Evolutionary conservation across 2,888 invertebrate genomes (phyloP).

Genomic region (Branchellion lobata): DNA sequence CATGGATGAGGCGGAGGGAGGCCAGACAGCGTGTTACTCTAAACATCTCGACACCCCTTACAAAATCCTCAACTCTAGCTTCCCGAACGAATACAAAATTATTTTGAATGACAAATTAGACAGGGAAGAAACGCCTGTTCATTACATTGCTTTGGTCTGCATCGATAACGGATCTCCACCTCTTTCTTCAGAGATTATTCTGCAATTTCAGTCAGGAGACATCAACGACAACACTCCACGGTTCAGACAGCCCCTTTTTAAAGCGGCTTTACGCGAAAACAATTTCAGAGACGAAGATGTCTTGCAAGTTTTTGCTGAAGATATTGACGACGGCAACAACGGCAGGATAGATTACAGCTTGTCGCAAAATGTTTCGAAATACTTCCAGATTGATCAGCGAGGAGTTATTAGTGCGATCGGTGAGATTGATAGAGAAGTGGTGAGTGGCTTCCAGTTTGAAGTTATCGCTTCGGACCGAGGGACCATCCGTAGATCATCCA

Average conservation of each 20-base stretch:
- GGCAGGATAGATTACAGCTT: conserved; percentile 50
- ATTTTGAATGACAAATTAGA: conserved; percentile 44
- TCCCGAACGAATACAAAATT: conserved; percentile 43
- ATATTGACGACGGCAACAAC: conserved; percentile 48
- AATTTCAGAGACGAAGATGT: conserved; percentile 50
- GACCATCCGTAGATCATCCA: conserved; percentile 31
- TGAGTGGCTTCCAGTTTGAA: conserved; percentile 78
- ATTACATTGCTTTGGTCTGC: conserved; percentile 48
- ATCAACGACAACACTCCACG: conserved; percentile 50
- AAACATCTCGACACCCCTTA: conserved; percentile 36
- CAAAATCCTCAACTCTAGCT: conserved; percentile 33
- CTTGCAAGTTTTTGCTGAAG: conserved; percentile 49
- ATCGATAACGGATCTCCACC: conserved; percentile 46
- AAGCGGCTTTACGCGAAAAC: conserved; percentile 48
- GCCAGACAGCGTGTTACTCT: conserved; percentile 48
- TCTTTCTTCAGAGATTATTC: conserved; percentile 31
- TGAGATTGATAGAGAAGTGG: conserved; percentile 83
- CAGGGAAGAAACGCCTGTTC: conserved; percentile 42
- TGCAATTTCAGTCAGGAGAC: conserved; percentile 46
- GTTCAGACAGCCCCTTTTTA: conserved; percentile 45
- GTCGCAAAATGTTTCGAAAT: conserved; percentile 69
- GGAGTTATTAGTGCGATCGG: conserved; percentile 78
- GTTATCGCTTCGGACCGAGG: conserved; percentile 50
- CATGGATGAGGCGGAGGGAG: conserved; percentile 48
- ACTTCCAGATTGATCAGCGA: conserved; percentile 78